Evolutionary conservation across 2,113 vertebrate species (phyloP).

Genomic region (Platysteira castanea): DNA sequence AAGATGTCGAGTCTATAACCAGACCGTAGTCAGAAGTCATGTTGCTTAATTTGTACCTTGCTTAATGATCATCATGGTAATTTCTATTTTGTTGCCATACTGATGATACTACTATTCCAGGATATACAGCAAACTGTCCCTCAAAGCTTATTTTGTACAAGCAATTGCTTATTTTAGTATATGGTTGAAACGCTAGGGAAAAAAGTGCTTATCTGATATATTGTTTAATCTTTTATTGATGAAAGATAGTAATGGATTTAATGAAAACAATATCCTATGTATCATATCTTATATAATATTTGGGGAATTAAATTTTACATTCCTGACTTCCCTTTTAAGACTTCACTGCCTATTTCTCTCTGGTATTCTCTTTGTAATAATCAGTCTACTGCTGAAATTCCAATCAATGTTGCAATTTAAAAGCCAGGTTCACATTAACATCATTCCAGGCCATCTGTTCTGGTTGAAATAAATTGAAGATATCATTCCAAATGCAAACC

Average conservation of each 20-base stretch:
- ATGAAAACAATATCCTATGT: background rate
- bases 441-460: constrained; percentile 25
- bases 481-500: constrained; percentile 12
- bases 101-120: background rate
- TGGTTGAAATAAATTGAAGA: constrained; percentile 17
- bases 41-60: background rate
- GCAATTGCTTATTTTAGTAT: background rate
- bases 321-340: background rate
- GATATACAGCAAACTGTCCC: background rate
- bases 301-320: background rate
- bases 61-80: background rate
- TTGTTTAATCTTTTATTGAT: background rate
- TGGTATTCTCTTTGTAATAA: background rate
- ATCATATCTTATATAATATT: background rate
- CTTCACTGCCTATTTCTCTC: background rate
- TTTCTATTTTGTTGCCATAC: background rate
- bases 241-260: background rate
- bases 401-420: constrained; percentile 1
- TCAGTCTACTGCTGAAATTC: background rate
- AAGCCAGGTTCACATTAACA: constrained; percentile 7
- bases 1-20: background rate
- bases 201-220: background rate
- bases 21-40: background rate
- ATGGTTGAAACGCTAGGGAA: background rate
- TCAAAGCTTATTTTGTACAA: background rate